Conservation (phyloP, 1,140 invertebrate genomes). For the Colletes latitarsis region DNA sequence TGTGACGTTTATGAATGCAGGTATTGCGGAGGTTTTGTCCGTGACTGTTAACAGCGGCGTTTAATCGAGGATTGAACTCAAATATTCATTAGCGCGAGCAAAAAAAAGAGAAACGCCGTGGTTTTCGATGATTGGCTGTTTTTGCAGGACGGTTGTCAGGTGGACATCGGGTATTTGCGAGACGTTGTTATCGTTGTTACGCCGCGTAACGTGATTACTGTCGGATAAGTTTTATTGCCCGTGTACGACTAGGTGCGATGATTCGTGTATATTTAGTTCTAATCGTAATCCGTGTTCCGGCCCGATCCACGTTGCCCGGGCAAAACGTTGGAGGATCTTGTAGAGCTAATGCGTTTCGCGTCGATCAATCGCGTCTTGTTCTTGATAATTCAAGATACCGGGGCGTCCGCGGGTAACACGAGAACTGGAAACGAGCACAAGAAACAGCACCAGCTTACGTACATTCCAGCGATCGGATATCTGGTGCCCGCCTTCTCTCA, state of each 20-base stretch:
- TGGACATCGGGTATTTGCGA: too few relatives aligned
- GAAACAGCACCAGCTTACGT: constrained; percentile 59
- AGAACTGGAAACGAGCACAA: constrained; percentile 51
- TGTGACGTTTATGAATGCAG: constrained; percentile 56
- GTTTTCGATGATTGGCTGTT: not conserved
- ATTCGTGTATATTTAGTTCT: constrained; percentile 45
- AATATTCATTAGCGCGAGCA: not conserved
- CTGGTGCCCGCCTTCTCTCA: constrained; percentile 60
- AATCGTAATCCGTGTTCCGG: constrained; percentile 38
- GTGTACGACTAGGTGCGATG: not conserved
- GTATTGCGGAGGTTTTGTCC: constrained; percentile 48
- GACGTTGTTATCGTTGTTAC: not conserved
- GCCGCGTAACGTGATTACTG: too few relatives aligned
- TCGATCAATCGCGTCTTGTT: constrained; percentile 65
- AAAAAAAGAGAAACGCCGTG: not conserved
- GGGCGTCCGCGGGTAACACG: constrained; percentile 61
- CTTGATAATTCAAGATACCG: constrained; percentile 53
- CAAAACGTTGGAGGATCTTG: constrained; percentile 10
- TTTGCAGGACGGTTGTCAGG: not conserved
- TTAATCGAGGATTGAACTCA: constrained; percentile 29
- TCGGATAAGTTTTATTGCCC: too few relatives aligned
- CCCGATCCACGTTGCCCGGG: constrained; percentile 22
- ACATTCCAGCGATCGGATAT: constrained; percentile 69
- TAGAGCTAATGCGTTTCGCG: constrained; percentile 63
- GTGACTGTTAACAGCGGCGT: constrained; percentile 6